Evolutionary conservation across 1,140 invertebrate species (phyloP).

Genomic region (Calephelis nemesis): DNA sequence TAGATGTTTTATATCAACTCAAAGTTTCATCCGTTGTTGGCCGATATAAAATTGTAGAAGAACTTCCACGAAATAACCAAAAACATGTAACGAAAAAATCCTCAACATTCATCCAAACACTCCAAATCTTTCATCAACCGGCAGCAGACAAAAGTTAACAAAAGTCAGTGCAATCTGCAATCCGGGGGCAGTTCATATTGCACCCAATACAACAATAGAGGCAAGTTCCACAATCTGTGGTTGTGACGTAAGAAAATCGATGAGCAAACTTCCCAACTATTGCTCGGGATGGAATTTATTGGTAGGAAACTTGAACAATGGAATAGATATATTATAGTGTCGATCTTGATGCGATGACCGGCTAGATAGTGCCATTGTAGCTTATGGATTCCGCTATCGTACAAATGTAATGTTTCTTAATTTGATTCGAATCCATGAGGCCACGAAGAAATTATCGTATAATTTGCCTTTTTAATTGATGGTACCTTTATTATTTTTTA

Average conservation of each 20-base stretch:
- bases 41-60: too few species aligned
- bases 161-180: constrained; percentile 25
- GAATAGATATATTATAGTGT: constrained; percentile 25
- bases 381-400: constrained; percentile 4
- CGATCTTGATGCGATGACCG: constrained; percentile 22
- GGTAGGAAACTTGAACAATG: constrained; percentile 25
- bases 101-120: constrained; percentile 10
- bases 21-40: too few species aligned
- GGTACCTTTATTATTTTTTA: too few species aligned
- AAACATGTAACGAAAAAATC: not conserved
- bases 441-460: too few species aligned
- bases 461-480: too few species aligned
- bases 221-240: constrained; percentile 35
- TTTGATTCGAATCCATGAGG: too few species aligned
- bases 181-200: constrained; percentile 25
- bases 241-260: constrained; percentile 33
- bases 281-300: constrained; percentile 29
- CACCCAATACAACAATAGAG: constrained; percentile 23
- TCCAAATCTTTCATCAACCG: constrained; percentile 15
- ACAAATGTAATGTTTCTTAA: not conserved
- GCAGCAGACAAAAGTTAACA: constrained; percentile 22
- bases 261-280: constrained; percentile 33
- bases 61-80: too few species aligned
- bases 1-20: too few species aligned
- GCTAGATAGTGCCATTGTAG: constrained; percentile 17